Evolutionary conservation across 2,888 invertebrate genomes (phyloP), one percentile per base, ranked within the genome.

Genomic region (Ormyrus nitidulus): DNA sequence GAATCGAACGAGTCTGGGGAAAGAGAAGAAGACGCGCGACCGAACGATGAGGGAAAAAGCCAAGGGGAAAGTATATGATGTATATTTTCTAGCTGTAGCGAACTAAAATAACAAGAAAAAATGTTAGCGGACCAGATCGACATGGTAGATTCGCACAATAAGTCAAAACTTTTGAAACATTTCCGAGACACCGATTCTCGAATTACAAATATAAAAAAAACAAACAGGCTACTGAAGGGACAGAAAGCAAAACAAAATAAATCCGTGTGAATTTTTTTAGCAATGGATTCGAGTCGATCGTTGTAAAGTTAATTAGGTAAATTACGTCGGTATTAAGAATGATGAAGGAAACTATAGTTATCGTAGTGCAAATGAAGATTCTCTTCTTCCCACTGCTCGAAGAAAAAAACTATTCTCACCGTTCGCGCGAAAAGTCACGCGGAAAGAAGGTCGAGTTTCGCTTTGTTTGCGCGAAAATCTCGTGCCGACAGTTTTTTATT

Each of bases 101-200:
- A 77, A 72, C 34, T 56, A 59, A 75, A 83, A 71, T 71, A 83
- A 71, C 53, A 79, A 75, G 72, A 82, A 75, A 81, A 76, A 76
- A 53, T 65, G 73, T 81, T 81, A 81, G 81, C 79, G 81, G 81
- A 81, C 81, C 81, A 81, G 81, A 79, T 79, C 34, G 79, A 79
- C 69, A 66, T 73, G 81, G 77, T 81, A 79, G 73, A 81, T 79
- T 81, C 79, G 79, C 81, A 81, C 81, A 81, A 81, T 81, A 81
- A 81, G 72, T 77, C 59, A 79, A 76, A 79, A 81, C 65, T 79
- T 81, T 78, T 62, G 78, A 81, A 81, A 72, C 71, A 76, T 81
- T 78, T 49, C 62, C 66, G 74, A 61, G 77, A 81, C 53, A 8
- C 46, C 56, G 68, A 54, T 62, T 75, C 76, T 78, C 66, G 34